Base-by-base conservation (phyloP, 2,888 invertebrate species). In the Cephus spinipes region DNA sequence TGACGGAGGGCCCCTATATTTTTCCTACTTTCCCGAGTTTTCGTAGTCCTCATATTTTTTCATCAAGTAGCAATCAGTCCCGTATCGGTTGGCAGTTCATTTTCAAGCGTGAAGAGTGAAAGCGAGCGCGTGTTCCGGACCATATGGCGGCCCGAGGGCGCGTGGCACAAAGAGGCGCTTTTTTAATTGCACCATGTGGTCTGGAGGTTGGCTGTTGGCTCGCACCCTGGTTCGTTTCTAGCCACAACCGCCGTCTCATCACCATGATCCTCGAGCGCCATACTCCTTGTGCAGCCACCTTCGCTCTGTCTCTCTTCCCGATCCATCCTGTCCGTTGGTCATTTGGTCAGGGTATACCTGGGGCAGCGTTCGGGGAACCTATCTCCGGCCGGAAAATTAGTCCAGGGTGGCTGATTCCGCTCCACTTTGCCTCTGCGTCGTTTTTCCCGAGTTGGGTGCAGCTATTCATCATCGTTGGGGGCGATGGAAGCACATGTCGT, bases 171-270 rank as follows among this genome's bases (percentile, higher is more conserved):
- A 85, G 83, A 82, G 80, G 83, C 83, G 81, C 82, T 77, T 85
- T 88, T 89, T 90, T 89, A 90, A 90, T 90, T 90, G 87, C 87
- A 87, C 89, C 90, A 90, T 90, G 90, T 90, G 90, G 90, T 84
- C 82, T 75, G 76, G 79, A 77, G 69, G 79, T 71, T 74, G 34
- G 71, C 77, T 69, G 79, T 71, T 74, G 36, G 71, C 77, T 69
- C 77, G 68, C 68, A 77, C 78, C 77, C 77, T n/a, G 79, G 79
- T 84, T 87, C 84, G 86, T 89, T 89, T 86, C 81, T 85, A 82
- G 84, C 82, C 82, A 78, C 89, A 90, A 89, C 89, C 89, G 89
- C 87, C 87, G 85, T 82, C 81, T 81, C 82, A 81, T 80, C 76
- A 77, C 75, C 76, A 23, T 55, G 55, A 9, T 23, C 55, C 55